phyloP scores from a whole-genome alignment of 2,797 vertebrate species.

The Semaprochilodus insignis region DNA sequence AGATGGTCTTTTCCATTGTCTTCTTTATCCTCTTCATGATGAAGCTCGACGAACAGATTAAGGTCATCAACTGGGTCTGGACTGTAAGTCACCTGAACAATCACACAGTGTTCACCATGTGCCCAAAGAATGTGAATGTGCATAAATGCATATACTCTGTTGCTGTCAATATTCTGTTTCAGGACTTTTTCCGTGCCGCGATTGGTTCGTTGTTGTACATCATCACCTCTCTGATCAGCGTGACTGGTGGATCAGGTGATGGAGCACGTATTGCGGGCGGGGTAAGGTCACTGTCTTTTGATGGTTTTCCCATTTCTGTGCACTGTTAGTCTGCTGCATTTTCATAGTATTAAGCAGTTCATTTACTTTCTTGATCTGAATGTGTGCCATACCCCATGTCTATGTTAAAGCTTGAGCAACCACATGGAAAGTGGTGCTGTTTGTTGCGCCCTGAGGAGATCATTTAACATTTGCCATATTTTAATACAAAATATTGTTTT shows the following conservation, averaged over 20 bases:
- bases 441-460: too few relatives aligned
- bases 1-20: conserved; percentile 78
- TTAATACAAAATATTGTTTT: too few relatives aligned
- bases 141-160: background rate
- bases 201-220: conserved; percentile 72
- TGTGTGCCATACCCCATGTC: too few relatives aligned
- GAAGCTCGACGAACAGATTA: conserved; percentile 80
- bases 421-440: too few relatives aligned
- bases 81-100: conserved; percentile 77
- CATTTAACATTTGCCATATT: too few relatives aligned
- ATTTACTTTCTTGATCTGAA: too few relatives aligned
- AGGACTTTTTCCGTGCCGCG: conserved; percentile 77
- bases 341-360: too few relatives aligned
- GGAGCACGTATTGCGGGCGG: conserved; percentile 76
- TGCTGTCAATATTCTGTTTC: conserved; percentile 34
- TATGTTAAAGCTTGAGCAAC: background rate
- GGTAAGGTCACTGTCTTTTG: conserved; percentile 64
- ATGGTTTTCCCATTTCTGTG: background rate
- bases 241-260: conserved; percentile 68
- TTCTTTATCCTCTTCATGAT: conserved; percentile 84
- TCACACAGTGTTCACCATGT: background rate
- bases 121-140: too few relatives aligned
- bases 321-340: background rate
- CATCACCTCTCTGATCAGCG: conserved; percentile 77
- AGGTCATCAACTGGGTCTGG: conserved; percentile 85